Evolutionary conservation across 2,888 invertebrate genomes (phyloP).

Genomic region (Pemphredon lugubris): DNA sequence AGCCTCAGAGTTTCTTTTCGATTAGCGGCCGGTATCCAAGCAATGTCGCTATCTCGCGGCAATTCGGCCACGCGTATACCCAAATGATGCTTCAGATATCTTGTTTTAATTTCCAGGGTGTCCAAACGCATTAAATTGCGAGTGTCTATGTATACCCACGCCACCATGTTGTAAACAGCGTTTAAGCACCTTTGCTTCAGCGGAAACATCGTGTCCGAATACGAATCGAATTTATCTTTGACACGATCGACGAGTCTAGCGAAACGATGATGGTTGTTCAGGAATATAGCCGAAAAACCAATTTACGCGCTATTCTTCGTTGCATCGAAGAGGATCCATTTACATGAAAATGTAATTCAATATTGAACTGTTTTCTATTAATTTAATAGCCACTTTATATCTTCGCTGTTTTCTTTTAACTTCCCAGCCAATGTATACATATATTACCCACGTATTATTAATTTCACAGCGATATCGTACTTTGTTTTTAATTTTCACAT

Average conservation of each 20-base stretch:
- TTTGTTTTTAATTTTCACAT: too few relatives aligned
- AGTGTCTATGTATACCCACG: conserved; percentile 79
- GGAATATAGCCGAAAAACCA: too few relatives aligned
- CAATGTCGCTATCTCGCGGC: conserved; percentile 72
- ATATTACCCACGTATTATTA: too few relatives aligned
- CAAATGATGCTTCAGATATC: conserved; percentile 70
- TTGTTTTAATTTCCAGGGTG: conserved; percentile 44
- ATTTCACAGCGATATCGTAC: too few relatives aligned
- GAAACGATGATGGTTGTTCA: not conserved
- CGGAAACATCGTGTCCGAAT: conserved; percentile 78
- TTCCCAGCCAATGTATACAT: too few relatives aligned
- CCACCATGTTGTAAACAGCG: conserved; percentile 79
- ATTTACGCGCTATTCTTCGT: too few relatives aligned
- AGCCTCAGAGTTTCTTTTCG: conserved; percentile 54
- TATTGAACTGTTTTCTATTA: too few relatives aligned
- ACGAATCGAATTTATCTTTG: conserved; percentile 79
- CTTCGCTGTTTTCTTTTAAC: too few relatives aligned
- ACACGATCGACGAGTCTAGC: conserved; percentile 77
- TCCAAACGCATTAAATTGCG: conserved; percentile 74
- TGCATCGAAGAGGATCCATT: too few relatives aligned
- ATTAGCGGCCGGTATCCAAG: conserved; percentile 65
- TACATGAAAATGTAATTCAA: too few relatives aligned
- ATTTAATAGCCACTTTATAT: too few relatives aligned
- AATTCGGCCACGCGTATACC: conserved; percentile 64
- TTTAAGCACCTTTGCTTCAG: conserved; percentile 77